Percentiles rank a stretch among this genome's conserved stretches.
Conservation (phyloP, 2,113 vertebrate species). For the Malurus cyaneus region DNA sequence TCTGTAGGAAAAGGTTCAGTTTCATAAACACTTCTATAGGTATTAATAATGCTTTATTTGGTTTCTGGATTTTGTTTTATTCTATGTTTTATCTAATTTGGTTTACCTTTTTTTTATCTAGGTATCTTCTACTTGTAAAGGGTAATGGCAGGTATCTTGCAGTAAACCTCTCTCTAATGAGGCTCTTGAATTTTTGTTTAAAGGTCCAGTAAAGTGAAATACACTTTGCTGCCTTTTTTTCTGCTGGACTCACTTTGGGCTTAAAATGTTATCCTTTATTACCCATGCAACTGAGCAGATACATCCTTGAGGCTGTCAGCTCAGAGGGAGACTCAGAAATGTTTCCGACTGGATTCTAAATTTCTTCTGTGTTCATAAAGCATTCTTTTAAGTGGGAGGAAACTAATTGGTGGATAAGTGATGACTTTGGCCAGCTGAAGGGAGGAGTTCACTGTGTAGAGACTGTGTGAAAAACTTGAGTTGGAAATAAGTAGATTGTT, state of each 20-base stretch:
- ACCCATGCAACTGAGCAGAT: background rate
- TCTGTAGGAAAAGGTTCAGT: background rate
- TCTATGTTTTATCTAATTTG: background rate
- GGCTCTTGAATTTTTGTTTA: background rate
- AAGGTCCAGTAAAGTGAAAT: background rate
- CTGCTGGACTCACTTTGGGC: background rate
- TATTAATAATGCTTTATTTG: background rate
- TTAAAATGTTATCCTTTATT: background rate
- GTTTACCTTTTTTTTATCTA: background rate
- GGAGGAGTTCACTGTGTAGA: background rate
- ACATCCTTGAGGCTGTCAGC: fast-evolving
- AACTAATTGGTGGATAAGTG: background rate
- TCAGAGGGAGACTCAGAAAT: background rate
- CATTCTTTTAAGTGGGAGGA: background rate
- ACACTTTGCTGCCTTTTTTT: background rate
- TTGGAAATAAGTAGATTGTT: background rate
- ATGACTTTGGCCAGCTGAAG: background rate
- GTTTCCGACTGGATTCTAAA: background rate
- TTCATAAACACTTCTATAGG: background rate
- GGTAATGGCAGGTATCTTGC: background rate
- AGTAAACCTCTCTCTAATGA: background rate
- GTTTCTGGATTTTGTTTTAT: background rate
- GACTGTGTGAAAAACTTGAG: background rate
- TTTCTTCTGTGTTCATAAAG: background rate
- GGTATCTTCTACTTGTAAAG: background rate